These are phyloP conservation scores for Dicycla oo DNA, from an alignment of 2,888 invertebrate species.

Conservation along the genomic window DNA sequence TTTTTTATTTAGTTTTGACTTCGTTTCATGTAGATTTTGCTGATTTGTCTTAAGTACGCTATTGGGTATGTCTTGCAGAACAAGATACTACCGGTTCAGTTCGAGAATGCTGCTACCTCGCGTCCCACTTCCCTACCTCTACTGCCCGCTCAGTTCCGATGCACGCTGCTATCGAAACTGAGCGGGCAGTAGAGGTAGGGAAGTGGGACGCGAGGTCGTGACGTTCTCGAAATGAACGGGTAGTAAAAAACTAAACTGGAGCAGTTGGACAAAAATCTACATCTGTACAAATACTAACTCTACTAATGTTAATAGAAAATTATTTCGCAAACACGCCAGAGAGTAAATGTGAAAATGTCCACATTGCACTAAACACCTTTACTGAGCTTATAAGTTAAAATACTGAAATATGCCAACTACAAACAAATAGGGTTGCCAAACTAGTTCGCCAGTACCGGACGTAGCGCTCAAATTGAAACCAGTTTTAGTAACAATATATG, in stretches of 20 bases:
- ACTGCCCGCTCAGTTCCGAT: too few relatives aligned
- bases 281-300: too few relatives aligned
- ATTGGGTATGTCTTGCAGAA: too few relatives aligned
- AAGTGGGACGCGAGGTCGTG: too few relatives aligned
- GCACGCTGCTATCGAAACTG: too few relatives aligned
- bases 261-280: not conserved
- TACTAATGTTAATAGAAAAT: not conserved
- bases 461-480: constrained; percentile 5
- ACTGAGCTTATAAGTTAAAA: constrained; percentile 24
- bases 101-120: too few relatives aligned
- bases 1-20: not conserved
- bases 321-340: not conserved
- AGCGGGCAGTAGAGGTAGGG: too few relatives aligned
- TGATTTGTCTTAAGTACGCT: not conserved
- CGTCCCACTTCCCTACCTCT: too few relatives aligned
- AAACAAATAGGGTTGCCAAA: constrained; percentile 17
- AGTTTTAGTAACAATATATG: constrained; percentile 6
- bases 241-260: too few relatives aligned
- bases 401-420: constrained; percentile 25
- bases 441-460: constrained; percentile 7
- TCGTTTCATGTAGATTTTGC: not conserved
- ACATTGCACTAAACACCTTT: not conserved
- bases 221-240: too few relatives aligned
- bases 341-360: constrained; percentile 15
- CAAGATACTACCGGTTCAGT: too few relatives aligned